These are phyloP conservation scores for Catocala nupta DNA, from an alignment of 2,888 invertebrate genomes.

Conservation along the genomic window DNA sequence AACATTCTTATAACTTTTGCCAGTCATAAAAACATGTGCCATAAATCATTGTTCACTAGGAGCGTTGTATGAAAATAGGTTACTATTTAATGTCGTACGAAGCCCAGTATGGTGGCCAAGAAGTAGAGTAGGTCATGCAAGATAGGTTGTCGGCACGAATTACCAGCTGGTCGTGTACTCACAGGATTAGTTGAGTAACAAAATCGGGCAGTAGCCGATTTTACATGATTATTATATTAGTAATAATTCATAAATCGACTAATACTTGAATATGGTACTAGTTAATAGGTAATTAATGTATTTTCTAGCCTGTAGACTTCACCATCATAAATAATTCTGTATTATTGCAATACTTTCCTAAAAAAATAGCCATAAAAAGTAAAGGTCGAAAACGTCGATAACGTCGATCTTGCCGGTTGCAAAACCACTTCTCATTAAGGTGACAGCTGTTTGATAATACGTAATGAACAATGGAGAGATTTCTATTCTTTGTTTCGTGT, in stretches of 20 bases:
- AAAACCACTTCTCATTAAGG: constrained; percentile 2
- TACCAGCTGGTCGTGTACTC: constrained; percentile 13
- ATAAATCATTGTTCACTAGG: constrained; percentile 9
- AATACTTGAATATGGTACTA: no score
- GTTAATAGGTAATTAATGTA: no score
- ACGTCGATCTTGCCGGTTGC: constrained; percentile 1
- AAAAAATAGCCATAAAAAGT: constrained; percentile 4
- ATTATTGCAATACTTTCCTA: not conserved
- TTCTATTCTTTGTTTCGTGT: constrained; percentile 6
- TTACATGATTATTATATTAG: no score
- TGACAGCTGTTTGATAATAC: constrained; percentile 10
- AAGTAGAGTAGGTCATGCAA: constrained; percentile 48
- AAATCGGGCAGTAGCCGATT: no score
- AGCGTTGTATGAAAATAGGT: constrained; percentile 30
- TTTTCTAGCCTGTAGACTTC: no score
- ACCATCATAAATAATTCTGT: not conserved
- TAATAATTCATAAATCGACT: no score
- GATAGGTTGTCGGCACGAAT: constrained; percentile 35
- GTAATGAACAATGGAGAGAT: constrained; percentile 1
- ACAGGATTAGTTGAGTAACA: no score
- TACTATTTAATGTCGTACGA: constrained; percentile 27
- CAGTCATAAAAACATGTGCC: not conserved
- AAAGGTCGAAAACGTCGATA: not conserved
- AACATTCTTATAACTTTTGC: no score
- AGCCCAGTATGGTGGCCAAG: constrained; percentile 38